Evolutionary conservation across 2,888 invertebrate species (phyloP).

Genomic region (Fabriciana adippe): DNA sequence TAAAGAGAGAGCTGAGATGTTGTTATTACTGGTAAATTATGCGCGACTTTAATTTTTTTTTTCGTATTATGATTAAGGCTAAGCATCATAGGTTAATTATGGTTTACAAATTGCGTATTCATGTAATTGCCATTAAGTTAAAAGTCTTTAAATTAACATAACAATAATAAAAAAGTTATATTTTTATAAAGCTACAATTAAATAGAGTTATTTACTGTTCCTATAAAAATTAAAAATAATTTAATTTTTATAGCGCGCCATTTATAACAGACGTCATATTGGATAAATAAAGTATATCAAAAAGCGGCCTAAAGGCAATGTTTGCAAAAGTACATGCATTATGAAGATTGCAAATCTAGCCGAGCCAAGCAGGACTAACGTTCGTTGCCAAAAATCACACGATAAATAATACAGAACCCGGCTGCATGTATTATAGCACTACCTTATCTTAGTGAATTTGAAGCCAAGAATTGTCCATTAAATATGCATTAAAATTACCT

Average conservation of each 20-base stretch:
- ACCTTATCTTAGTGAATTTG: constrained; percentile 81
- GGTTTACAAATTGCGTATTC: not conserved
- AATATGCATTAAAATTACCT: constrained; percentile 83
- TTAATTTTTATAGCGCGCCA: constrained; percentile 19
- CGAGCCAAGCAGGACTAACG: constrained; percentile 73
- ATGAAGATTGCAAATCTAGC: constrained; percentile 81
- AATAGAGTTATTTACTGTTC: too few species aligned
- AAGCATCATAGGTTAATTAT: constrained; percentile 1
- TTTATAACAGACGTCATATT: constrained; percentile 45
- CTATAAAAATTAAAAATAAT: too few species aligned
- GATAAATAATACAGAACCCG: constrained; percentile 78
- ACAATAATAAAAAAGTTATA: too few species aligned
- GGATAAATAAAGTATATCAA: constrained; percentile 43
- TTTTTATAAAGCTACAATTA: too few species aligned
- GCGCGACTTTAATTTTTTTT: not conserved
- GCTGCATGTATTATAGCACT: constrained; percentile 80
- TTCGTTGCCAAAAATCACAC: constrained; percentile 81
- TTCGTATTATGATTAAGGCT: constrained; percentile 7
- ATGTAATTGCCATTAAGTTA: too few species aligned
- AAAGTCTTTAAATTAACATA: too few species aligned
- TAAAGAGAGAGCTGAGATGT: constrained; percentile 26
- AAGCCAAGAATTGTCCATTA: constrained; percentile 82
- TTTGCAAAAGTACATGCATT: constrained; percentile 79
- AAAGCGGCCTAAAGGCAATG: constrained; percentile 58
- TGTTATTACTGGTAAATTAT: constrained; percentile 16